phyloP scores from a whole-genome alignment of 2,113 vertebrate species.

The Meles meles region DNA sequence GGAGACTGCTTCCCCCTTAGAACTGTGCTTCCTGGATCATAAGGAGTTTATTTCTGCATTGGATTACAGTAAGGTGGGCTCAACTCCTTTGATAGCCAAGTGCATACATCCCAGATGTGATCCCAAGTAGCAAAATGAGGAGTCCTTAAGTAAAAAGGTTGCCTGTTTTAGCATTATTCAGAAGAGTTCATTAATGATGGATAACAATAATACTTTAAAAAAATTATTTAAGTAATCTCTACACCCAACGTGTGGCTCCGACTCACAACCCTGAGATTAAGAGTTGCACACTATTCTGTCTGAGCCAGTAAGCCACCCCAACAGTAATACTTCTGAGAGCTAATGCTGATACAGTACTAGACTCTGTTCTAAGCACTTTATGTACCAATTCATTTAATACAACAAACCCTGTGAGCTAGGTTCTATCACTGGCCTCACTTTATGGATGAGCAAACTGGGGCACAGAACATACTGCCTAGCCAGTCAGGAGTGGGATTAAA shows the following conservation, averaged over 20 bases:
- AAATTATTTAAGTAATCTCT: background rate
- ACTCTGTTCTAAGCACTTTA: background rate
- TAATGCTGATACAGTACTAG: background rate
- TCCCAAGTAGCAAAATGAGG: background rate
- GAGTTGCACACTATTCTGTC: background rate
- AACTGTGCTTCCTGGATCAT: background rate
- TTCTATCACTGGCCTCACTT: background rate
- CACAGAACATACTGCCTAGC: background rate
- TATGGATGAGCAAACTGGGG: background rate
- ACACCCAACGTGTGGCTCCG: background rate
- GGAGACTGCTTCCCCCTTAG: background rate
- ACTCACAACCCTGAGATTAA: background rate
- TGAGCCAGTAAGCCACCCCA: background rate
- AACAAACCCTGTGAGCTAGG: background rate
- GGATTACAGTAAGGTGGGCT: background rate
- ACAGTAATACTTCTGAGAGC: background rate
- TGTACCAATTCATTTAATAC: background rate
- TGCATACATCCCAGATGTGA: background rate
- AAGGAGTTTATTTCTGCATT: slow-evolving; percentile 12
- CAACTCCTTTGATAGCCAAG: slow-evolving; percentile 4
- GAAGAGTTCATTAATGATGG: background rate
- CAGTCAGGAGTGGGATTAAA: background rate
- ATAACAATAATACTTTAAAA: background rate
- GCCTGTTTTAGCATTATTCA: background rate
- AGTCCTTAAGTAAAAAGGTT: background rate